Evolutionary conservation across 2,888 invertebrate species (phyloP).

Genomic region (Saturnia pavonia): DNA sequence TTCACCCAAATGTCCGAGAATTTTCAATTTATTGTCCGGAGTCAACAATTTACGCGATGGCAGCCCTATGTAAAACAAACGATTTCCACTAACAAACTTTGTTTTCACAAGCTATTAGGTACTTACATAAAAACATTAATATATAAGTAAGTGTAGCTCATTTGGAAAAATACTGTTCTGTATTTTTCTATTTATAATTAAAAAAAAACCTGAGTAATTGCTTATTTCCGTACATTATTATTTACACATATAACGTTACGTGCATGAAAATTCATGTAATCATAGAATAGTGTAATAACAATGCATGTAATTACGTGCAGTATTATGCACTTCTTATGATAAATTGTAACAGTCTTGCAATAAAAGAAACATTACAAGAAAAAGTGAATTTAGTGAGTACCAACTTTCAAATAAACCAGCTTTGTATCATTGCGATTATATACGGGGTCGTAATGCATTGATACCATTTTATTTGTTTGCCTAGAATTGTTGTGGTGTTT

Average conservation of each 20-base stretch:
- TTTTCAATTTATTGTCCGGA: too few relatives aligned
- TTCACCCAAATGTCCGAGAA: too few relatives aligned
- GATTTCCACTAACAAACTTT: too few relatives aligned
- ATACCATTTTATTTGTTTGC: neutral
- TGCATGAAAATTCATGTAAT: neutral
- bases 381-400: neutral
- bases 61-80: too few relatives aligned
- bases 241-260: neutral
- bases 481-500: neutral
- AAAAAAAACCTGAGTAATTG: neutral
- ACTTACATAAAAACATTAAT: too few relatives aligned
- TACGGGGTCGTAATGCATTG: neutral
- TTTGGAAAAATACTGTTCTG: neutral
- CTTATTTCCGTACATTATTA: neutral
- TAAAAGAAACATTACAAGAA: neutral
- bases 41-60: too few relatives aligned
- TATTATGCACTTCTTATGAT: neutral
- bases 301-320: neutral
- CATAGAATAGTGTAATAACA: too few relatives aligned
- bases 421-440: neutral
- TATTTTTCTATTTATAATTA: neutral
- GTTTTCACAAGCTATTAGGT: too few relatives aligned
- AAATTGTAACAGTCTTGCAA: neutral
- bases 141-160: too few relatives aligned
- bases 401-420: neutral